Conservation (phyloP, 37 sponge, comb jelly and placozoan genomes). For the Amphimedon queenslandica region DNA sequence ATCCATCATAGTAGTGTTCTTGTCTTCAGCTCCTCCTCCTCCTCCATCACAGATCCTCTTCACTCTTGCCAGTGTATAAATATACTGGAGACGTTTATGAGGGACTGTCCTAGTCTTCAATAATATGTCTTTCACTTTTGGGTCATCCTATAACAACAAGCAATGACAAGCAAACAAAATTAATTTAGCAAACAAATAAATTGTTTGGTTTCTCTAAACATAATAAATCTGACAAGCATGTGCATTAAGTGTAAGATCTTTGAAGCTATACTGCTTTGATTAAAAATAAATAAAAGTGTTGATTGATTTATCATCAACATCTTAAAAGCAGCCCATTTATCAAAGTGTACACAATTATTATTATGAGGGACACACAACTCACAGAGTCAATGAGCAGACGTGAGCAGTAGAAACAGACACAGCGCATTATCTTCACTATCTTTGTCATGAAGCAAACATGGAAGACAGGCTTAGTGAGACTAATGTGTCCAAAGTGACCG, state of each 20-base stretch:
- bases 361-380: constrained; percentile 31
- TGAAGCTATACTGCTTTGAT: neutral
- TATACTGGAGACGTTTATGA: constrained; percentile 65
- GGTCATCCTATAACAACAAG: too few species aligned
- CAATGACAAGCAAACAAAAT: too few species aligned
- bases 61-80: constrained; percentile 85
- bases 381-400: constrained; percentile 88
- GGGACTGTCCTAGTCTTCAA: constrained; percentile 48
- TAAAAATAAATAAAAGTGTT: neutral
- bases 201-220: too few species aligned
- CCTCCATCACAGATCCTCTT: constrained; percentile 83
- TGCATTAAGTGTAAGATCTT: neutral
- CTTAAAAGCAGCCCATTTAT: neutral
- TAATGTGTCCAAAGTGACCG: constrained; percentile 99
- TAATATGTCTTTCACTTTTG: constrained; percentile 87
- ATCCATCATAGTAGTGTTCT: constrained; percentile 10
- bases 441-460: constrained; percentile 92
- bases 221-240: too few species aligned
- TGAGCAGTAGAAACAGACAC: constrained; percentile 98
- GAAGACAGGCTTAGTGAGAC: constrained; percentile 94
- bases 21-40: constrained; percentile 57
- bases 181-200: too few species aligned
- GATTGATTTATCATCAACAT: neutral
- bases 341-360: neutral
- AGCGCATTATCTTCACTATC: constrained; percentile 84